Conservation (phyloP, 2,797 vertebrate species). For the Enoplosus armatus region DNA sequence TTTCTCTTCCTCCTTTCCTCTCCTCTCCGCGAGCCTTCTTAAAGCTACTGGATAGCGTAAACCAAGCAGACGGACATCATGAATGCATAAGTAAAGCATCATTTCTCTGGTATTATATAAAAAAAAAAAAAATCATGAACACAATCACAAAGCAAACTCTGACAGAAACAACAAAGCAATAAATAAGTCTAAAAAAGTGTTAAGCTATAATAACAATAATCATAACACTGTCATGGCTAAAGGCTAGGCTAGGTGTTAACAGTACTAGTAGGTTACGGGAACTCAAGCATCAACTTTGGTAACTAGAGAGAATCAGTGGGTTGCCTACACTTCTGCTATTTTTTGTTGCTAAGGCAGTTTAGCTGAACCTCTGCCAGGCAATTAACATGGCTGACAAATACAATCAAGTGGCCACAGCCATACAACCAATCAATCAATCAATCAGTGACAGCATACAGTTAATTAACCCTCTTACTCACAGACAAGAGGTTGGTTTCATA, state of each 20-base stretch:
- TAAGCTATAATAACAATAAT: constrained; percentile 62
- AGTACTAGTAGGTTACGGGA: constrained; percentile 71
- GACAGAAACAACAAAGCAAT: constrained; percentile 65
- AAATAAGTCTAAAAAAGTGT: constrained; percentile 79
- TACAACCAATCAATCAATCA: constrained; percentile 24
- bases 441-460: constrained; percentile 26
- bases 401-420: constrained; percentile 52
- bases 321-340: constrained; percentile 38
- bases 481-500: constrained; percentile 12
- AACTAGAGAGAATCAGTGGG: constrained; percentile 67
- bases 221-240: constrained; percentile 74
- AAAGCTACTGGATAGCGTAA: constrained; percentile 76
- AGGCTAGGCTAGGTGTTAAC: constrained; percentile 75
- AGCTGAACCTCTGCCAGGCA: constrained; percentile 32
- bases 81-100: constrained; percentile 64
- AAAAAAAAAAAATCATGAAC: constrained; percentile 53
- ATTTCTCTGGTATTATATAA: constrained; percentile 56
- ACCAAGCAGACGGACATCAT: constrained; percentile 60
- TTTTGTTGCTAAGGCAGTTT: constrained; percentile 22
- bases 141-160: constrained; percentile 45
- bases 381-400: constrained; percentile 47
- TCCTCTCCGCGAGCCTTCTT: constrained; percentile 58
- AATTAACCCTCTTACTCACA: constrained; percentile 9
- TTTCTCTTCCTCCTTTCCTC: constrained; percentile 38
- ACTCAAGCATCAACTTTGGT: constrained; percentile 81